phyloP scores from a whole-genome alignment of 2,888 invertebrate genomes.

The Drosophila falleni region DNA sequence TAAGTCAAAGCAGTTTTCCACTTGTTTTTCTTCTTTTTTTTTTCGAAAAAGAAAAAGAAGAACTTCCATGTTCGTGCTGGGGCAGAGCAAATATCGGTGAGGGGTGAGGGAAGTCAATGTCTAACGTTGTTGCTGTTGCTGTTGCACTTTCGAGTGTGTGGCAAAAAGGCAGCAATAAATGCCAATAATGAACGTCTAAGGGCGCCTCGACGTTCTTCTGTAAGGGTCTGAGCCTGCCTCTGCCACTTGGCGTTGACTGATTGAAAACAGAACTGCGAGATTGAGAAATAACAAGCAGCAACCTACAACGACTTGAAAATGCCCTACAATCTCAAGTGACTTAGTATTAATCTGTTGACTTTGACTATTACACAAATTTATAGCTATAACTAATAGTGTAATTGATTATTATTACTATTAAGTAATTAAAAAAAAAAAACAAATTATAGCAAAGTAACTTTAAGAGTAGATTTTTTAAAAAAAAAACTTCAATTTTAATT shows the following conservation, averaged over 20 bases:
- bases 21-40: not conserved
- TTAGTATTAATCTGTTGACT: not conserved
- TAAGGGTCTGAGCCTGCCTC: conserved; percentile 16
- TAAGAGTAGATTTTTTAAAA: too few relatives aligned
- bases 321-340: conserved; percentile 7
- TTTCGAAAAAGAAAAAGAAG: conserved; percentile 23
- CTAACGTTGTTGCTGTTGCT: conserved; percentile 46
- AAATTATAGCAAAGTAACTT: too few relatives aligned
- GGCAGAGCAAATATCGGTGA: conserved; percentile 21
- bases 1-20: conserved; percentile 60
- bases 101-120: conserved; percentile 21
- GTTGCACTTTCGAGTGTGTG: conserved; percentile 77
- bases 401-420: too few relatives aligned
- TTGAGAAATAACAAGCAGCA: conserved; percentile 20
- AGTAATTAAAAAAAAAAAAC: too few relatives aligned
- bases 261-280: conserved; percentile 63
- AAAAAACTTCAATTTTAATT: too few relatives aligned
- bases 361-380: not conserved
- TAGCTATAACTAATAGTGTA: not conserved
- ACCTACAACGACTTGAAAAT: not conserved
- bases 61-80: conserved; percentile 57
- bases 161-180: conserved; percentile 62
- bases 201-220: conserved; percentile 37
- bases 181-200: conserved; percentile 78
- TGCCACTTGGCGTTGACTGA: conserved; percentile 65